Evolutionary conservation across 2,797 vertebrate genomes (phyloP).

Genomic region (Neosilurus mollespiculum): DNA sequence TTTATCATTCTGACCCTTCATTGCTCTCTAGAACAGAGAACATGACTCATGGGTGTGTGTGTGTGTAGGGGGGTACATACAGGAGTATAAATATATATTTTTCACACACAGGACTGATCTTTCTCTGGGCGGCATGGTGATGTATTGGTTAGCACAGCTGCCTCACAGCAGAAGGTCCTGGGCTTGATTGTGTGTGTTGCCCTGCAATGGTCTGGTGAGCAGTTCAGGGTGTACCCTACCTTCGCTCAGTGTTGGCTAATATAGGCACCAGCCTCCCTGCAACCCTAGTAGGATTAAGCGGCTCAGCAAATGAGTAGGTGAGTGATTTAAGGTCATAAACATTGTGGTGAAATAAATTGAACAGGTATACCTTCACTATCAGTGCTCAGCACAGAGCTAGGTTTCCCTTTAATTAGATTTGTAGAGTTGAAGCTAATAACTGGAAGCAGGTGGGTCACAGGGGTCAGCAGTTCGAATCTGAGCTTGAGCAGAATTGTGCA

Average conservation of each 20-base stretch:
- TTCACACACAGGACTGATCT: constrained; percentile 28
- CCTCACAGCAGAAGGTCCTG: too few species aligned
- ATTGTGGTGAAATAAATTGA: constrained; percentile 34
- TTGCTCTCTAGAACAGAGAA: constrained; percentile 30
- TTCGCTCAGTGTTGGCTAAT: too few species aligned
- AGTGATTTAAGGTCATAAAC: constrained; percentile 18
- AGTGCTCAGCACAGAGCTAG: constrained; percentile 22
- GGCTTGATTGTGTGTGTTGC: too few species aligned
- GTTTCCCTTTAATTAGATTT: constrained; percentile 50
- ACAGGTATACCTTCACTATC: neutral
- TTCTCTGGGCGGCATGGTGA: too few species aligned
- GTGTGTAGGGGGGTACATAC: constrained; percentile 18
- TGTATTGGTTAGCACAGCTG: too few species aligned
- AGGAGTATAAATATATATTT: constrained; percentile 19
- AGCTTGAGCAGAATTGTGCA: neutral
- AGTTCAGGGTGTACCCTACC: too few species aligned
- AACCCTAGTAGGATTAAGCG: too few species aligned
- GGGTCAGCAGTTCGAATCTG: neutral
- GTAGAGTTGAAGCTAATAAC: constrained; percentile 46
- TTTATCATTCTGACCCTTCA: constrained; percentile 54
- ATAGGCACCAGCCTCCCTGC: too few species aligned
- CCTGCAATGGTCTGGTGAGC: too few species aligned
- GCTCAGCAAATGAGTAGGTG: too few species aligned
- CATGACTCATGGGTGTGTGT: constrained; percentile 18
- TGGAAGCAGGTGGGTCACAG: constrained; percentile 38